Percentiles rank a stretch among this genome's conserved stretches.
phyloP scores from a whole-genome alignment of 1,140 invertebrate species.

The Halyomorpha halys region DNA sequence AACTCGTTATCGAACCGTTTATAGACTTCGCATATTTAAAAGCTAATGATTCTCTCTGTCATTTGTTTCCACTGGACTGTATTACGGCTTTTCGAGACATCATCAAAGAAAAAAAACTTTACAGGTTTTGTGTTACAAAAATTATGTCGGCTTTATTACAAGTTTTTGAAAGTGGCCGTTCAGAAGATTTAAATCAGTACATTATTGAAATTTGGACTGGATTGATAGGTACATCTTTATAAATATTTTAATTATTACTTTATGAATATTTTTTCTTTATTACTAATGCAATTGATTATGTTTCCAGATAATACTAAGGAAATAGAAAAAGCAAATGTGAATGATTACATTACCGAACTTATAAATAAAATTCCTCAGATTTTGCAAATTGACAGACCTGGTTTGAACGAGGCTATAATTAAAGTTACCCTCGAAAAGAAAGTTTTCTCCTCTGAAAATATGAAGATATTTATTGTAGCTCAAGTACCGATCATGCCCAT shows the following conservation, averaged over 20 bases:
- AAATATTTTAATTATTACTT: neutral
- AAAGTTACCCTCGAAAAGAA: conserved; percentile 1
- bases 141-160: neutral
- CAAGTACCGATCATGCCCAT: neutral
- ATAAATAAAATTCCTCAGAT: neutral
- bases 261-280: neutral
- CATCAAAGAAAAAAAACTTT: neutral
- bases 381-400: neutral
- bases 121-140: neutral
- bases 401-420: neutral
- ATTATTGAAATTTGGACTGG: conserved; percentile 5
- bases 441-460: neutral
- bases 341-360: neutral
- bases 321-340: neutral
- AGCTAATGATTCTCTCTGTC: neutral
- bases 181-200: neutral
- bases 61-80: neutral
- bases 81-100: neutral
- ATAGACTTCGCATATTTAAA: conserved; percentile 2
- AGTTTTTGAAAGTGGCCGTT: neutral
- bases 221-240: neutral
- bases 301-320: conserved; percentile 2
- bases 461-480: neutral
- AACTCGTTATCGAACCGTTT: conserved; percentile 1
- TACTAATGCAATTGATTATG: too few species aligned